Base-by-base conservation (phyloP, 2,888 invertebrate species). In the Epistrophe eligans region DNA sequence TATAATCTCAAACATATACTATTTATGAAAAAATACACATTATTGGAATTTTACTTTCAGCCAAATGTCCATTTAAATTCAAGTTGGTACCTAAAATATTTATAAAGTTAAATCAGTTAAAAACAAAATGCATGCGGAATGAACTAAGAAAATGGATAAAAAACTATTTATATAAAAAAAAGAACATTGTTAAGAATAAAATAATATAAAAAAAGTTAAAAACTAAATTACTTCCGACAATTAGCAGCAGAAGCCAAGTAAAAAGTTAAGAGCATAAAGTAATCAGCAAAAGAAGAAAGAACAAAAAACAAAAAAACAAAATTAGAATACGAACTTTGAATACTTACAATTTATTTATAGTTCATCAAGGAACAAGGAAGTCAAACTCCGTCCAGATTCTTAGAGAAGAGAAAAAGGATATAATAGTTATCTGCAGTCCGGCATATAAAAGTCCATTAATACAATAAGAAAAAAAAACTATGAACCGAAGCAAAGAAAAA, bases 171-270 rank as follows among this genome's bases (percentile, higher is more conserved):
- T 48, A 48, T 32, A 17, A 55, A 28, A 24, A 11, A 55, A 24
- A 24, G 24, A 24, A 55, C 52, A 55, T 15, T 2, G 13, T 55
- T 15, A 55, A 28, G 15, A 24, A 55, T 1, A 8, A 55, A 7
- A 55, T 60, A 45, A 81, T 72, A 55, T 2, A 72, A 45, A 81
- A 76, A 55, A 80, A 76, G 72, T 84, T 73, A 43, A 40, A 85
- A 85, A 85, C 77, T 81, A 77, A 73, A 85, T 85, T 85, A 81
- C 81, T 85, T 85, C 84, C 84, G 84, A 77, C 84, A 81, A 85
- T 85, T 85, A 85, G 81, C 67, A 81, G 55, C 24, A 66, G 38
- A 73, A 73, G 72, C 73, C 60, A 81, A 81, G 72, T 81, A 70
- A 80, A 48, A 84, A 81, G 84, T 85, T 85, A 77, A 85, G 77